Base-by-base conservation (phyloP, 2,797 vertebrate genomes). In the Poecilia gillii region DNA sequence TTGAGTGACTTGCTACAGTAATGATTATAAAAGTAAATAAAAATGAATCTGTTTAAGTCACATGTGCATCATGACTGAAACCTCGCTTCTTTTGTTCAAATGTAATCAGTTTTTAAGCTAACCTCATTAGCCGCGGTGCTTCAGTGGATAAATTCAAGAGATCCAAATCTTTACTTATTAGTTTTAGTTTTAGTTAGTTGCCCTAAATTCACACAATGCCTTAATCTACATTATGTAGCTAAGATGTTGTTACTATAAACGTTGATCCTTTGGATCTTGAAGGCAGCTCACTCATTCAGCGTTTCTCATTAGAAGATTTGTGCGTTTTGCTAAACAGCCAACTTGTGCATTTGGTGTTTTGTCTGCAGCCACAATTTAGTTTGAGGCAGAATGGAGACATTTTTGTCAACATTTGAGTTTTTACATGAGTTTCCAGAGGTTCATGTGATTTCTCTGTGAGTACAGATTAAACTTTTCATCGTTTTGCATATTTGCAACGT, bases 191-290 rank as follows among this genome's bases (percentile, higher is more conserved):
- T 39, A 68, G 39, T 39, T 39, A 68, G 39, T 71, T 45, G 28
- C 12, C 25, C 68, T 71, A 16, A 71, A 45, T 6, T 45, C 39
- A 71, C 39, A 71, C 68, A 71, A 71, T n/a, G 68, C 68, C 41
- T 71, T 71, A 71, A 71, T 71, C 68, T 71, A 45, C 43, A 71
- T 25, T n/a, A 71, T 71, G 68, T 71, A 45, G 41, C 68, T 14
- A 71, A 45, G 23, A 45, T n/a, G 68, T 71, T n/a, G 68, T 45
- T n/a, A 16, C 25, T 43, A n/a, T n/a, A 45, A 23, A 1, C 41
- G 41, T n/a, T 45, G 68, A 28, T 45, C 68, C 13, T 45, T 3
- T 13, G 25, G 68, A 45, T 71, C 68, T 3, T 1, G 68, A 28
- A 45, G 68, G 39, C 68, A 71, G 41, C 68, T 71, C 41, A 28